Base-by-base conservation (phyloP, 2,797 vertebrate genomes). In the Cheirogaleus major region DNA sequence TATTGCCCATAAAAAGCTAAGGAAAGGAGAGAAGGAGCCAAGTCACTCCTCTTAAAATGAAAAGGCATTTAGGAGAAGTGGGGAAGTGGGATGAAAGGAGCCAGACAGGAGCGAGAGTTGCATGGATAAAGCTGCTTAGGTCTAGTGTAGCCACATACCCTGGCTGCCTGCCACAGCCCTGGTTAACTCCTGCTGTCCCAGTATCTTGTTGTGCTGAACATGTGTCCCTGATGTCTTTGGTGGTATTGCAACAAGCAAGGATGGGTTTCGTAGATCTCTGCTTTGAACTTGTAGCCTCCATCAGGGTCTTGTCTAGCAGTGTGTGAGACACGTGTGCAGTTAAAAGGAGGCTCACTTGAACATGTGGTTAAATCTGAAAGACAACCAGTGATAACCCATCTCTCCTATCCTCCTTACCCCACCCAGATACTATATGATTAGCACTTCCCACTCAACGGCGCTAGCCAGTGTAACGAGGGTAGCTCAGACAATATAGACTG, bases 1-100 rank as follows among this genome's bases (percentile, higher is more conserved):
- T 95, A 95, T 75, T 92, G 67, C 20, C 69, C 32, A 3, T 85
- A 92, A 93, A 94, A 94, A 79, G 32, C 65, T 45, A 92, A 96
- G n/a, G 43, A 61, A 96, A 85, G 70, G 12, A 95, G 35, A 75
- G 32, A 89, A 45, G 50, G 50, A 55, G 50, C 67, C 80, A 87
- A 79, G 32, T 23, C 8, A 81, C 50, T 87, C 5, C 41, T 84
- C 87, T 87, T 69, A 45, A 95, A 95, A 72, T 83, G 65, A 76
- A 93, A 81, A 95, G 27, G 12, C 61, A 50, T 43, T 72, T 81
- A 90, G 79, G 45, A 94, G 32, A 92, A 61, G 8, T 65, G 7
- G 23, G 38, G 45, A 94, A 38, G 1, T 48, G 32, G 4, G 63
- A 55, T 70, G 48, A 38, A 2, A 65, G 48, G 61, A 83, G 32